A percentile compares a stretch with the other conserved stretches of the same genome.
Evolutionary conservation across 2,888 invertebrate species (phyloP).

Genomic region (Acanthosepion esculentum): DNA sequence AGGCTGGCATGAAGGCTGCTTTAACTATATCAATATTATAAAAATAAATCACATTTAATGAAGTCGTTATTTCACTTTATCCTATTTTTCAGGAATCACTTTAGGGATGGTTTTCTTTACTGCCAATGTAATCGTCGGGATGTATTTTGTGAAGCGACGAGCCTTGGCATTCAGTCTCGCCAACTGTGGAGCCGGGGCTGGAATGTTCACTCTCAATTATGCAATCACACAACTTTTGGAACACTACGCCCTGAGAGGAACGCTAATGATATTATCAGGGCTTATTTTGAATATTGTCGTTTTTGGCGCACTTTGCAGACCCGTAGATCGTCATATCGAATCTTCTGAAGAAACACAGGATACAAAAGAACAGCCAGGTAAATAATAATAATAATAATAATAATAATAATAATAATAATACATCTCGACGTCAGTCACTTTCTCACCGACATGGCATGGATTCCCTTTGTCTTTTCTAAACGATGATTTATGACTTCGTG

Average conservation of each 20-base stretch:
- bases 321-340: background rate
- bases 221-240: background rate
- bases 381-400: background rate
- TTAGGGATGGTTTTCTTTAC: constrained; percentile 34
- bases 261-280: background rate
- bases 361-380: background rate
- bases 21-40: too few species aligned
- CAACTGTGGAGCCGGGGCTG: background rate
- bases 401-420: too few species aligned
- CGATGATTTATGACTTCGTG: too few species aligned
- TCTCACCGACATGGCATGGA: too few species aligned
- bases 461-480: too few species aligned
- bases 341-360: background rate
- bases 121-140: constrained; percentile 4
- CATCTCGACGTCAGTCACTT: too few species aligned
- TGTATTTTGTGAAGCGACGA: background rate
- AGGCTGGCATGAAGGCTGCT: too few species aligned
- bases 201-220: constrained; percentile 34
- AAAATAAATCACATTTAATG: too few species aligned
- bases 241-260: background rate
- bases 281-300: constrained; percentile 35
- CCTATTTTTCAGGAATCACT: background rate
- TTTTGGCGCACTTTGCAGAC: background rate
- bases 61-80: background rate
- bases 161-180: constrained; percentile 37